These are phyloP conservation scores for Actinostola sp. DNA, from an alignment of 92 coral and sea anemone genomes.

Conservation along the genomic window DNA sequence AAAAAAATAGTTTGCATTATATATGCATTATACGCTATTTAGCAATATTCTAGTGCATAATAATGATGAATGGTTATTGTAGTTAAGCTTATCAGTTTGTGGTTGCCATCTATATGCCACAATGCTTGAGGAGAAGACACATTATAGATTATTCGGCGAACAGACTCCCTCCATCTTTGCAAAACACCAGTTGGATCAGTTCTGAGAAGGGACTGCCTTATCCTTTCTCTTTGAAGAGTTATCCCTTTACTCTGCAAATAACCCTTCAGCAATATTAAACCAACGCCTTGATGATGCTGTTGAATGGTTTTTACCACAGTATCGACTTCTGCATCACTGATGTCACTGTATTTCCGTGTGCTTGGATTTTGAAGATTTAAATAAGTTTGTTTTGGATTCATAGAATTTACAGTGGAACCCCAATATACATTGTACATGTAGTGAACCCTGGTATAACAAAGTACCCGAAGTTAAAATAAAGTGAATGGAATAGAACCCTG, in stretches of 20 bases:
- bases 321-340: conserved; percentile 32
- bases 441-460: too few relatives aligned
- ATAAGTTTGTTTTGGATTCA: too few relatives aligned
- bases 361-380: not conserved
- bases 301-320: conserved; percentile 12
- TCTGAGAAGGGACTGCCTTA: conserved; percentile 20
- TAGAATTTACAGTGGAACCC: too few relatives aligned
- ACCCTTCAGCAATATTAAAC: conserved; percentile 23
- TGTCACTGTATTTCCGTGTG: conserved; percentile 24
- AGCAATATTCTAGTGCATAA: not conserved
- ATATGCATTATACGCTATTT: too few relatives aligned
- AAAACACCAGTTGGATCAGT: conserved; percentile 43
- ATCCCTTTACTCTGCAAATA: conserved; percentile 32
- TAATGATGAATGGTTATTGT: not conserved
- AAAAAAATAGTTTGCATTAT: too few relatives aligned
- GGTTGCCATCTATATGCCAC: conserved; percentile 49
- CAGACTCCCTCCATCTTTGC: conserved; percentile 28
- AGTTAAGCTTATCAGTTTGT: conserved; percentile 37
- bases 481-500: too few relatives aligned
- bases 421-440: too few relatives aligned
- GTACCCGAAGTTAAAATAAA: too few relatives aligned
- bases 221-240: conserved; percentile 32
- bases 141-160: conserved; percentile 8
- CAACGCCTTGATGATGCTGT: conserved; percentile 37
- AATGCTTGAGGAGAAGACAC: conserved; percentile 28